These are phyloP conservation scores for Iphiclides podalirius DNA, from an alignment of 2,888 invertebrate species.

Conservation along the genomic window DNA sequence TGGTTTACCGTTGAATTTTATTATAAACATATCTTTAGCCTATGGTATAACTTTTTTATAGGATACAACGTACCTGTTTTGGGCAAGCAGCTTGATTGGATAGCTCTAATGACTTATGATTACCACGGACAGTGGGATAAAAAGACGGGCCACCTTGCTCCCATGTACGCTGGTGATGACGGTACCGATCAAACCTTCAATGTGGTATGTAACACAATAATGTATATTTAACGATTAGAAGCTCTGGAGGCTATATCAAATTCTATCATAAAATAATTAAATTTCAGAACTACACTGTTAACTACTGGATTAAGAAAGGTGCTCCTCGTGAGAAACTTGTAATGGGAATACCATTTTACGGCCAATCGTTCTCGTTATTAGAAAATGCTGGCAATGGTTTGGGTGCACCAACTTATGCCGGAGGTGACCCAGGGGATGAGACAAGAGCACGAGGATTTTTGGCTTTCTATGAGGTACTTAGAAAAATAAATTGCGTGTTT, in stretches of 20 bases:
- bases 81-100: slow-evolving; percentile 91
- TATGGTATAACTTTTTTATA: slow-evolving; percentile 30
- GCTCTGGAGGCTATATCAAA: too few species aligned
- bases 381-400: slow-evolving; percentile 83
- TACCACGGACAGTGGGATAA: slow-evolving; percentile 96
- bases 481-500: slow-evolving; percentile 17
- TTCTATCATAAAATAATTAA: background rate
- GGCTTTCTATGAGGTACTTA: slow-evolving; percentile 93
- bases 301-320: slow-evolving; percentile 92
- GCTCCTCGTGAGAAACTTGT: slow-evolving; percentile 89
- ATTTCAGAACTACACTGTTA: slow-evolving; percentile 90
- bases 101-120: slow-evolving; percentile 94
- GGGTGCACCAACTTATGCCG: slow-evolving; percentile 90
- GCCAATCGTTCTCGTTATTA: slow-evolving; percentile 91
- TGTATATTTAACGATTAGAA: slow-evolving; percentile 5
- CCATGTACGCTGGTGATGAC: slow-evolving; percentile 88
- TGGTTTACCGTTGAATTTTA: background rate
- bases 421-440: slow-evolving; percentile 93
- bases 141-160: slow-evolving; percentile 93
- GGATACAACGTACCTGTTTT: slow-evolving; percentile 88
- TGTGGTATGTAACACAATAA: slow-evolving; percentile 84
- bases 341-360: slow-evolving; percentile 94
- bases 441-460: slow-evolving; percentile 93
- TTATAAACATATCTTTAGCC: background rate
- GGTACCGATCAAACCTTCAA: slow-evolving; percentile 89